Percentiles rank a stretch among this genome's conserved stretches.
phyloP scores from a whole-genome alignment of 2,888 invertebrate species.

The Cheilosia impressa region DNA sequence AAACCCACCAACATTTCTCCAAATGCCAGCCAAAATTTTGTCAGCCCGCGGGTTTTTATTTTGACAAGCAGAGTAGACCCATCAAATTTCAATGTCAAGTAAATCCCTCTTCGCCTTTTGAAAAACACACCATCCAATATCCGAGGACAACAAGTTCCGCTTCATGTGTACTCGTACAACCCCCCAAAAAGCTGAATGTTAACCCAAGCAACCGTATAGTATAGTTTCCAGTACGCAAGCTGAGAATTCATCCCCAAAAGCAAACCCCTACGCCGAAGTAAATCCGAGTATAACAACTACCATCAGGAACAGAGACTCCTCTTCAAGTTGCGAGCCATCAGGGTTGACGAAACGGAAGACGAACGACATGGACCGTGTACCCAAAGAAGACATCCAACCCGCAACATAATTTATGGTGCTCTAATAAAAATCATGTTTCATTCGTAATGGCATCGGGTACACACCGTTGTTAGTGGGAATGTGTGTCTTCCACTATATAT shows the following conservation, averaged over 20 bases:
- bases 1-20: too few species aligned
- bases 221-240: constrained; percentile 11
- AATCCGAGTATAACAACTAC: constrained; percentile 43
- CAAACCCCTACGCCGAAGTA: background rate
- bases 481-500: constrained; percentile 13
- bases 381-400: constrained; percentile 65
- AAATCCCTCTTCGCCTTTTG: background rate
- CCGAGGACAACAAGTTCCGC: constrained; percentile 47
- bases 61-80: background rate
- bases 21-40: too few species aligned
- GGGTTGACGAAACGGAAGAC: constrained; percentile 17
- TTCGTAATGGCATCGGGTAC: constrained; percentile 58
- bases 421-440: constrained; percentile 75
- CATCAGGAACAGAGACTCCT: constrained; percentile 42
- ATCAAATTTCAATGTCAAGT: constrained; percentile 9
- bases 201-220: constrained; percentile 32
- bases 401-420: constrained; percentile 72
- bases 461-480: constrained; percentile 27
- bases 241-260: constrained; percentile 17
- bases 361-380: background rate
- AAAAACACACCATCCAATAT: constrained; percentile 16
- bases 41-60: background rate
- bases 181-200: constrained; percentile 33
- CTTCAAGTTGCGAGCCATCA: constrained; percentile 26
- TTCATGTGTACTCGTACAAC: constrained; percentile 13